Percentiles rank a stretch among this genome's conserved stretches.
Conservation (phyloP, 2,888 invertebrate genomes). For the Invenusta paracnida region DNA sequence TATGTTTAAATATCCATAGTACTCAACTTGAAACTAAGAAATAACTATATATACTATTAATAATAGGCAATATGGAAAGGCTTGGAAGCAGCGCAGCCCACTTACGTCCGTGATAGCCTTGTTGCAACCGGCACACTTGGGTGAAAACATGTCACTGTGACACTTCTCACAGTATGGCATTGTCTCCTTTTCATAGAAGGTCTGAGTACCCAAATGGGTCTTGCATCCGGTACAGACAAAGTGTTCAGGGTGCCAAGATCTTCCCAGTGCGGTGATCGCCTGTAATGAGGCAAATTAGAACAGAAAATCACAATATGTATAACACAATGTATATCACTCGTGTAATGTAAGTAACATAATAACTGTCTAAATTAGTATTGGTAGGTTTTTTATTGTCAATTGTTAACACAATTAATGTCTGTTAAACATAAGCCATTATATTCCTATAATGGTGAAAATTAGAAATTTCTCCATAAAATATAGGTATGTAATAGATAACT, state of each 20-base stretch:
- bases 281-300: conserved; percentile 52
- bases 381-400: background rate
- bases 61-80: too few species aligned
- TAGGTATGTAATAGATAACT: too few species aligned
- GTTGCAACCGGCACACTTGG: conserved; percentile 95
- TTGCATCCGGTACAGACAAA: conserved; percentile 93
- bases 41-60: too few species aligned
- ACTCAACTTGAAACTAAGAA: too few species aligned
- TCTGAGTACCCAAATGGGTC: conserved; percentile 89
- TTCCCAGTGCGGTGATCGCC: conserved; percentile 90
- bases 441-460: too few species aligned
- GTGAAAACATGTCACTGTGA: conserved; percentile 96
- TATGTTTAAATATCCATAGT: too few species aligned
- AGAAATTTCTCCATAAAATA: too few species aligned
- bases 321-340: too few species aligned
- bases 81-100: too few species aligned
- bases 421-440: too few species aligned
- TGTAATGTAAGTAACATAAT: too few species aligned
- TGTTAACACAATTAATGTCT: too few species aligned
- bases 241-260: conserved; percentile 98
- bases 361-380: background rate
- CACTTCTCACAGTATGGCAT: conserved; percentile 95
- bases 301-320: background rate
- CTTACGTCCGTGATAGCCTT: conserved; percentile 95
- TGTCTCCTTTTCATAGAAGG: conserved; percentile 95